Base-by-base conservation (phyloP, 2,888 invertebrate species). In the Hecatera dysodea region DNA sequence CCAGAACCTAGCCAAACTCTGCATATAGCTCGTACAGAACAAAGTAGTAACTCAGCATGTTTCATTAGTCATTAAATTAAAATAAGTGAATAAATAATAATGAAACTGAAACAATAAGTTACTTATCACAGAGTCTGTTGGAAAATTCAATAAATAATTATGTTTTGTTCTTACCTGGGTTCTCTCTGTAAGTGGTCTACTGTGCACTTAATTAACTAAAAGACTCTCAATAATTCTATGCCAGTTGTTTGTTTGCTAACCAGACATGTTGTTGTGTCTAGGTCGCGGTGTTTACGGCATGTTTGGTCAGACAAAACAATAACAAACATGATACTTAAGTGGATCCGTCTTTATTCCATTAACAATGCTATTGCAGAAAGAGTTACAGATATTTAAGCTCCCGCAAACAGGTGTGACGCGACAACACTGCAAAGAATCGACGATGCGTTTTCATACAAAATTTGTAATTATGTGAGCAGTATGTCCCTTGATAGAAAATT, bases 191-290 rank as follows among this genome's bases (percentile, higher is more conserved):
- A 46, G n/a, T 19, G 27, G 27, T 48, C 1, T 44, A 2, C 7
- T 44, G 17, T 19, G 19, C 44, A 44, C 19, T 44, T 44, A 6
- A 19, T 19, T 7, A 27, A 52, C 7, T 22, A 55, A 19, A 24
- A 39, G 22, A n/a, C 24, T 67, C 42, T 36, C 2, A 52, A 57
- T 15, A 29, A 15, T 57, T 52, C 19, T 44, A 19, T 39, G n/a
- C 17, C 29, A 39, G 52, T 55, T 17, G n/a, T 36, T 48, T 59
- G 39, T 72, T 39, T 48, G n/a, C 8, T 39, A 12, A 55, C 55
- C 33, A 46, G 75, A 76, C 42, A 39, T 36, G 42, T 11, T 70
- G 71, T 74, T 74, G 56, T 70, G 61, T 57, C 74, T 76, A 61
- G 24, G 60, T 56, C 29, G 29, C 63, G 27, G 36, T 52, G 46